Conservation (phyloP, 2,888 invertebrate genomes). For the Parnassius mnemosyne region DNA sequence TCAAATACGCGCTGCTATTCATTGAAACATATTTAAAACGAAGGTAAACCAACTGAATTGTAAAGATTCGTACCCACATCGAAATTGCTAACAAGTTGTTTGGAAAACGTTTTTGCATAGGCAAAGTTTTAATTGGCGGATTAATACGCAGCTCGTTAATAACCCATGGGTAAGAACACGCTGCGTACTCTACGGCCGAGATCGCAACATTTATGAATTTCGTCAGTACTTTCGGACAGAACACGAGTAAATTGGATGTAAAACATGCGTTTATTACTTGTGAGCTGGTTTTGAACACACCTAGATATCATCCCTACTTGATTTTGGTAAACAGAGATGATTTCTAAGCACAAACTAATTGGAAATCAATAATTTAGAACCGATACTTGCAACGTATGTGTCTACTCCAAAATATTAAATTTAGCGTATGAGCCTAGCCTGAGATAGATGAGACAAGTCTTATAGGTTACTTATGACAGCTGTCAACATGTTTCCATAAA, state of each 20-base stretch:
- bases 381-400: too few species aligned
- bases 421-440: too few species aligned
- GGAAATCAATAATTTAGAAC: too few species aligned
- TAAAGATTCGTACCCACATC: slow-evolving; percentile 38
- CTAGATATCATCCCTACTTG: too few species aligned
- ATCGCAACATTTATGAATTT: slow-evolving; percentile 30
- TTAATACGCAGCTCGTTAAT: slow-evolving; percentile 49
- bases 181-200: slow-evolving; percentile 30
- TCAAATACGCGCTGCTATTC: neutral
- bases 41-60: slow-evolving; percentile 39
- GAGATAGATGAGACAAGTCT: too few species aligned
- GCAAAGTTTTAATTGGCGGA: slow-evolving; percentile 49
- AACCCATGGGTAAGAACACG: slow-evolving; percentile 28
- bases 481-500: too few species aligned
- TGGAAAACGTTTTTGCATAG: slow-evolving; percentile 43
- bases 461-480: too few species aligned
- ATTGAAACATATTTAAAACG: slow-evolving; percentile 20
- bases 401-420: too few species aligned
- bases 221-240: neutral
- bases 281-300: neutral
- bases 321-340: too few species aligned
- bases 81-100: slow-evolving; percentile 46
- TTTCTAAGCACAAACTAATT: too few species aligned
- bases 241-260: neutral
- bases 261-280: neutral